A percentile compares a stretch with the other conserved stretches of the same genome.
Evolutionary conservation across 1,140 invertebrate species (phyloP).

Genomic region (Hetaerina americana): DNA sequence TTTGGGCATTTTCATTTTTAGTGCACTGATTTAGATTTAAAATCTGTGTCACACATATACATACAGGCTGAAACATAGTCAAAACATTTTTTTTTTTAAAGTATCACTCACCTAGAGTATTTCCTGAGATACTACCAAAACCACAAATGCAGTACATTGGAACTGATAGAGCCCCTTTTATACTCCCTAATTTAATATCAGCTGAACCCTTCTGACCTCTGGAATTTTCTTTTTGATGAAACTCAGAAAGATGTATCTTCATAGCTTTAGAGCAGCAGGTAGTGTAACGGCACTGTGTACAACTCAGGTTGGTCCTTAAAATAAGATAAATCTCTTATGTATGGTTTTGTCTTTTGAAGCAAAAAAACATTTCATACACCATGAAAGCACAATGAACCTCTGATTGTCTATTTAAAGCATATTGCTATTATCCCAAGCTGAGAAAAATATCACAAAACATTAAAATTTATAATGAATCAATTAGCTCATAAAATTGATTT

Average conservation of each 20-base stretch:
- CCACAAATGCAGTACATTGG: constrained; percentile 60
- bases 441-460: too few species aligned
- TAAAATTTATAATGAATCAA: too few species aligned
- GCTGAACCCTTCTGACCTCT: neutral
- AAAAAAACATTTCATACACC: too few species aligned
- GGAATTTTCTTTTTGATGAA: neutral
- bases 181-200: neutral
- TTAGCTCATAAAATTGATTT: too few species aligned
- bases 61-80: too few species aligned
- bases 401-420: too few species aligned
- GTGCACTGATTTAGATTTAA: too few species aligned
- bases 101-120: constrained; percentile 24
- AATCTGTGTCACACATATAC: too few species aligned
- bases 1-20: too few species aligned
- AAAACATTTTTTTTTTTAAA: constrained; percentile 2
- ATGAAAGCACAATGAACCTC: too few species aligned
- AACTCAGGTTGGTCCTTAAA: constrained; percentile 52
- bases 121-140: constrained; percentile 50
- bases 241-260: constrained; percentile 43
- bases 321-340: constrained; percentile 2
- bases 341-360: constrained; percentile 9
- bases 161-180: neutral
- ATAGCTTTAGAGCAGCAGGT: constrained; percentile 63
- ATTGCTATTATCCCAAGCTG: too few species aligned
- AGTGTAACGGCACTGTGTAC: constrained; percentile 58